Percentiles rank a stretch among this genome's conserved stretches.
phyloP scores from a whole-genome alignment of 2,113 vertebrate species.

The Cryptotis parvus region DNA sequence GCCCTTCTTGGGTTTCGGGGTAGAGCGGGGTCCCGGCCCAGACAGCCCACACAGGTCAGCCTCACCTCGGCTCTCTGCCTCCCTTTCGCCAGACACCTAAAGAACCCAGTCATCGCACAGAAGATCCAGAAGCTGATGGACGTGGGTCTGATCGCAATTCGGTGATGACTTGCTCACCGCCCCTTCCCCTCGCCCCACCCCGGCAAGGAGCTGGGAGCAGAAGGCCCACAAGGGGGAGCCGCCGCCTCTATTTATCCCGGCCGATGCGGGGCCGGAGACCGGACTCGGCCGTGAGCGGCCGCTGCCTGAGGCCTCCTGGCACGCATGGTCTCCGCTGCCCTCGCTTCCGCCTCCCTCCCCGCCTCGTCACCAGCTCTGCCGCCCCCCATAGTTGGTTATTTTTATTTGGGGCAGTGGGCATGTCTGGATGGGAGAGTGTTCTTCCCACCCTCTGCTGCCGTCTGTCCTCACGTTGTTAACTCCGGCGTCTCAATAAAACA shows the following conservation, averaged over 20 bases:
- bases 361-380: constrained; percentile 61
- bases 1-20: no score
- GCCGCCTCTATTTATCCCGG: constrained; percentile 68
- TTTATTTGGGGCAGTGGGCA: constrained; percentile 77
- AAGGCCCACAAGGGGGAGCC: constrained; percentile 39
- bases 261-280: constrained; percentile 52
- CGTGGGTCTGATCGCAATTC: constrained; percentile 95
- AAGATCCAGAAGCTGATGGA: constrained; percentile 98
- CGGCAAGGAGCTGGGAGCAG: constrained; percentile 74
- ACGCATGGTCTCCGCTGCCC: constrained; percentile 77
- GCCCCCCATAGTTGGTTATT: constrained; percentile 79
- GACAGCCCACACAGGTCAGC: no score
- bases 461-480: constrained; percentile 70
- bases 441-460: constrained; percentile 62
- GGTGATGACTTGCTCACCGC: constrained; percentile 87
- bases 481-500: constrained; percentile 78
- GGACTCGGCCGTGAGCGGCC: no score
- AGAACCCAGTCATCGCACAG: constrained; percentile 96
- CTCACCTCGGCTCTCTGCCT: neutral
- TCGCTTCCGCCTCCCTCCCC: neutral
- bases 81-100: constrained; percentile 90
- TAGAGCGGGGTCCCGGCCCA: no score
- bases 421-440: constrained; percentile 31
- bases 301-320: constrained; percentile 70
- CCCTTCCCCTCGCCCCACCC: constrained; percentile 50